Conservation (phyloP, 2,113 vertebrate species). For the Oreochromis tanganicae region DNA sequence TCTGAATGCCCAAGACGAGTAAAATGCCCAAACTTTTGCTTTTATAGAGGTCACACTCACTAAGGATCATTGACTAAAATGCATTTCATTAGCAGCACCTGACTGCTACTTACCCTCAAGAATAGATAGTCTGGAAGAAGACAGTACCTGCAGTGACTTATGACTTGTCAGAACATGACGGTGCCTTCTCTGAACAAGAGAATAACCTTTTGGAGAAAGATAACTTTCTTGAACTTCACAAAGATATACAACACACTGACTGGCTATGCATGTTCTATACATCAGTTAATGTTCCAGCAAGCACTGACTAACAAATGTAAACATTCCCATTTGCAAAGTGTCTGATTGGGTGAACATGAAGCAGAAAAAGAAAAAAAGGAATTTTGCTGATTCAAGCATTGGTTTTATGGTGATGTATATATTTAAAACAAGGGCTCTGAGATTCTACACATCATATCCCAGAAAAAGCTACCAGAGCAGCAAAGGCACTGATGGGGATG, state of each 20-base stretch:
- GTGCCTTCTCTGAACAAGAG: neutral
- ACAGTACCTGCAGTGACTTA: neutral
- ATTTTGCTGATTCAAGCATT: neutral
- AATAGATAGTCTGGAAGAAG: neutral
- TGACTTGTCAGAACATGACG: neutral
- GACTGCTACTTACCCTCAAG: neutral
- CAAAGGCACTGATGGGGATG: conserved; percentile 46
- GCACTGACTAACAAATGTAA: conserved; percentile 25
- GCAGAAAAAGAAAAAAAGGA: neutral
- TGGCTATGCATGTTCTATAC: neutral
- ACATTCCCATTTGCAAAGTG: conserved; percentile 5
- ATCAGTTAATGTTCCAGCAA: neutral
- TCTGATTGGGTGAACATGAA: neutral
- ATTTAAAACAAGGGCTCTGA: neutral
- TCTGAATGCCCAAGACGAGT: neutral
- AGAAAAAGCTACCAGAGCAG: conserved; percentile 5
- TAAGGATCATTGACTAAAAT: neutral
- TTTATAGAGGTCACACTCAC: neutral
- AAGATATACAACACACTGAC: conserved; percentile 6
- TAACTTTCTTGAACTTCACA: neutral
- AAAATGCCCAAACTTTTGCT: neutral
- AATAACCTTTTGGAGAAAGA: neutral
- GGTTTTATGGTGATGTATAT: neutral
- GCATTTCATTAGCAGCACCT: neutral
- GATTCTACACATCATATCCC: neutral